Evolutionary conservation across 2,888 invertebrate genomes (phyloP).

Genomic region (Arge pagana): DNA sequence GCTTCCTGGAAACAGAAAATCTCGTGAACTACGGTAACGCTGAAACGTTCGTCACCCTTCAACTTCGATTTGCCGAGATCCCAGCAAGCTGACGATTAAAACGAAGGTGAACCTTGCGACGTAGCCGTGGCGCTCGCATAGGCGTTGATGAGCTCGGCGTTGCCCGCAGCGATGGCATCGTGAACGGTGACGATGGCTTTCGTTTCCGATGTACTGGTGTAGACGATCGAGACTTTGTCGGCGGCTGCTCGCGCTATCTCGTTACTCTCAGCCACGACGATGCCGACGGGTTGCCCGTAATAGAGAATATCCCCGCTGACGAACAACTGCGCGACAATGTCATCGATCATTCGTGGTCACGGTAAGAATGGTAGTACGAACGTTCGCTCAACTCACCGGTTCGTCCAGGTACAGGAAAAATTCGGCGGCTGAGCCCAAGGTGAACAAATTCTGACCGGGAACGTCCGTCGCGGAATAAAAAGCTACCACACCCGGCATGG

Average conservation of each 20-base stretch:
- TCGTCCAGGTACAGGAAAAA: slow-evolving; percentile 42
- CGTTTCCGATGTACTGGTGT: slow-evolving; percentile 55
- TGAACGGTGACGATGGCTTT: slow-evolving; percentile 51
- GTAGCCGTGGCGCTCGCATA: slow-evolving; percentile 31
- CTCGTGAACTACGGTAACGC: not conserved
- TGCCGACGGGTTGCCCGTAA: slow-evolving; percentile 75
- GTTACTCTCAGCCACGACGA: slow-evolving; percentile 71
- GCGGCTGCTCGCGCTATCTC: slow-evolving; percentile 66
- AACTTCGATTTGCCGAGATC: slow-evolving; percentile 20
- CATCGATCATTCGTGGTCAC: too few species aligned
- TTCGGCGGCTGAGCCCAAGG: slow-evolving; percentile 47
- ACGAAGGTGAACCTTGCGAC: slow-evolving; percentile 39
- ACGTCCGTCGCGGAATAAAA: slow-evolving; percentile 71
- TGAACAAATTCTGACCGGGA: slow-evolving; percentile 69
- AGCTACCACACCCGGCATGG: slow-evolving; percentile 67
- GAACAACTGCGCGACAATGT: slow-evolving; percentile 39
- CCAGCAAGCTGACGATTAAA: not conserved
- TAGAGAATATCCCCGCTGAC: slow-evolving; percentile 60
- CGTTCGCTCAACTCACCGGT: slow-evolving; percentile 40
- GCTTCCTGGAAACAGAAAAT: slow-evolving; percentile 44
- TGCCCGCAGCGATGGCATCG: slow-evolving; percentile 43
- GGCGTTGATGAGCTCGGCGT: slow-evolving; percentile 40
- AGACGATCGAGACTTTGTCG: slow-evolving; percentile 64
- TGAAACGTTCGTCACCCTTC: too few species aligned
- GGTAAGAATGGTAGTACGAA: too few species aligned